Percentiles rank a stretch among this genome's conserved stretches.
Evolutionary conservation across 2,113 vertebrate genomes (phyloP).

Genomic region (Oncorhynchus keta): DNA sequence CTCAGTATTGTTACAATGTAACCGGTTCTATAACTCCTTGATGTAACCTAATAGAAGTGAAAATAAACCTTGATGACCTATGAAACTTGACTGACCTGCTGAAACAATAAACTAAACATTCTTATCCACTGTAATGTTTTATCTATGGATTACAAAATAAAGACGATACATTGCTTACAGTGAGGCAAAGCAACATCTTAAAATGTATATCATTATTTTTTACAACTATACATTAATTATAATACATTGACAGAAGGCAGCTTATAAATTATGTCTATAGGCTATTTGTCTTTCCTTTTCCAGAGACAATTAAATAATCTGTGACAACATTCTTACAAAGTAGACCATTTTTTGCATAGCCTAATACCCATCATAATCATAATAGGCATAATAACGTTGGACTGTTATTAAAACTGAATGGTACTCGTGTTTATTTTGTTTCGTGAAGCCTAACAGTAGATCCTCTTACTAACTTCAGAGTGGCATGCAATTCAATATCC

Average conservation of each 20-base stretch:
- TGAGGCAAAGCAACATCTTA: no score
- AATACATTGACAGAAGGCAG: not conserved
- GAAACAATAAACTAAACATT: not conserved
- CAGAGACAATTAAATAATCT: no score
- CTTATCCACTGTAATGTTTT: not conserved
- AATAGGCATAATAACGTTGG: not conserved
- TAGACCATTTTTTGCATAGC: not conserved
- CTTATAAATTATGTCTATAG: no score
- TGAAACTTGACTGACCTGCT: not conserved
- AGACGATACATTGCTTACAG: not conserved
- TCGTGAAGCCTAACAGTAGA: not conserved
- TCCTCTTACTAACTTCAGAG: conserved; percentile 1
- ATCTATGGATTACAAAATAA: not conserved
- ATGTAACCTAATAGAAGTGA: not conserved
- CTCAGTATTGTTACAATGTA: not conserved
- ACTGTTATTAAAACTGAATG: not conserved
- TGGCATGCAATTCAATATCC: conserved; percentile 9
- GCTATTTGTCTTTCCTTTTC: no score
- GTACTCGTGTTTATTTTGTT: no score
- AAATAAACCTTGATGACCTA: not conserved
- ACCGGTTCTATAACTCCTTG: no score
- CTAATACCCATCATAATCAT: not conserved
- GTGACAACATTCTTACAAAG: no score
- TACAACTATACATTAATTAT: not conserved
- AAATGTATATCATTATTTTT: not conserved